Evolutionary conservation across 2,797 vertebrate species (phyloP), one percentile per base, ranked within the genome.

Genomic region (Silurus lanzhouensis): DNA sequence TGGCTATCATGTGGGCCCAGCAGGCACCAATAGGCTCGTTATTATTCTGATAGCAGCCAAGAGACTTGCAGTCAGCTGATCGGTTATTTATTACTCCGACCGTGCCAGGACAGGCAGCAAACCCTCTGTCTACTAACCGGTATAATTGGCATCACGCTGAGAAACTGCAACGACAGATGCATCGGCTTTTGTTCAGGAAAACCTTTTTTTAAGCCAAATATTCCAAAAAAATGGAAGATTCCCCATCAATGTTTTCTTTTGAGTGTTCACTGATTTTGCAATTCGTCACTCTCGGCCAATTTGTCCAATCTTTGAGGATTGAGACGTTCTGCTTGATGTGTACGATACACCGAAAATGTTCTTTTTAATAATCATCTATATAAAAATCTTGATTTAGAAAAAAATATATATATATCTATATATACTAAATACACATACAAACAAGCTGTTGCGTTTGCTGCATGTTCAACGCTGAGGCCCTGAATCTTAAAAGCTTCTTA

Each of bases 141-240:
- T 93, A 91, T 96, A 96, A 96, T 96, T 96, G 94, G 95, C 95
- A 89, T 93, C 95, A 94, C 63, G 94, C 95, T 95, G 95, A 71
- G 95, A 92, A 85, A 91, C 90, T 87, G 90, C 88, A 89, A 84
- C 89, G 89, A 91, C 94, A 94, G 93, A 95, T 96, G 94, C 92
- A 91, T 90, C 89, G 20, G 84, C 89, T 91, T 88, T 88, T 91
- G 88, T 44, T 66, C 48, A 48, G 63, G 81, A 83, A 76, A 64
- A 52, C 17, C 12, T 31, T 57, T 84, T 76, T 80, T 67, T 31
- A 38, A 38, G 63, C 70, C 25, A 83, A 83, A 87, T 46, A 80
- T 77, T 6, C 38, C 15, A 1, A 80, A 80, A 48, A 79, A 22
- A 63, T 8, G 5, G 22, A 48, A 46, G 60, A 64, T 64, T 61